These are phyloP conservation scores for Dasyornis broadbenti DNA, from an alignment of 2,113 vertebrate genomes.

Conservation along the genomic window DNA sequence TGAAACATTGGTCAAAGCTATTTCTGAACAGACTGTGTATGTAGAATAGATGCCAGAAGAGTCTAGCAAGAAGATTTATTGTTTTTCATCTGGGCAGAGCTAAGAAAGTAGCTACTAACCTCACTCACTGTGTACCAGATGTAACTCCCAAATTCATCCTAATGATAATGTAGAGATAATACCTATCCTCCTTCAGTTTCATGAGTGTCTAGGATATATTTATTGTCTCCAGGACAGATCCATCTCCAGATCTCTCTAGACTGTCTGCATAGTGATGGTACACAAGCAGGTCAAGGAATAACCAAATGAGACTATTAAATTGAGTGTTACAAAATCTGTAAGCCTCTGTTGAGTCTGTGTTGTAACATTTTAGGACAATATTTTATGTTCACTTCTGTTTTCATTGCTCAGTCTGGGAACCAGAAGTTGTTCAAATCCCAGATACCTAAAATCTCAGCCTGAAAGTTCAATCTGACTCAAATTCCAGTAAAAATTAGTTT, in stretches of 20 bases:
- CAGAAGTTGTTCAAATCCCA: neutral
- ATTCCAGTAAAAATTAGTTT: conserved; percentile 10
- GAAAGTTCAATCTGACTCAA: neutral
- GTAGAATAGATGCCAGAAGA: neutral
- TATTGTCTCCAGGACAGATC: no score
- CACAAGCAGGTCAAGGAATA: neutral
- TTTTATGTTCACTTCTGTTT: neutral
- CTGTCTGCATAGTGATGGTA: neutral
- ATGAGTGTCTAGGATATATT: neutral
- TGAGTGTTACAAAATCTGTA: neutral
- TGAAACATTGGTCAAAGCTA: neutral
- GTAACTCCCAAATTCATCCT: neutral
- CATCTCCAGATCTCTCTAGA: neutral
- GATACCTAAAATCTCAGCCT: conserved; percentile 3
- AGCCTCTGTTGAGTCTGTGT: neutral
- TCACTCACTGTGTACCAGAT: neutral
- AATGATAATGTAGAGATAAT: neutral
- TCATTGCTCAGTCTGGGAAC: neutral
- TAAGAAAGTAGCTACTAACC: neutral
- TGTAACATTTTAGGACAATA: neutral
- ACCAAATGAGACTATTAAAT: neutral
- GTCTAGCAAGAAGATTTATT: neutral
- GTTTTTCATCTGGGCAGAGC: neutral
- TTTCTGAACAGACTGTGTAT: neutral
- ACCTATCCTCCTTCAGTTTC: neutral